A percentile compares a stretch with the other conserved stretches of the same genome.
phyloP scores from a whole-genome alignment of 2,113 vertebrate genomes.

The Phasianus colchicus region DNA sequence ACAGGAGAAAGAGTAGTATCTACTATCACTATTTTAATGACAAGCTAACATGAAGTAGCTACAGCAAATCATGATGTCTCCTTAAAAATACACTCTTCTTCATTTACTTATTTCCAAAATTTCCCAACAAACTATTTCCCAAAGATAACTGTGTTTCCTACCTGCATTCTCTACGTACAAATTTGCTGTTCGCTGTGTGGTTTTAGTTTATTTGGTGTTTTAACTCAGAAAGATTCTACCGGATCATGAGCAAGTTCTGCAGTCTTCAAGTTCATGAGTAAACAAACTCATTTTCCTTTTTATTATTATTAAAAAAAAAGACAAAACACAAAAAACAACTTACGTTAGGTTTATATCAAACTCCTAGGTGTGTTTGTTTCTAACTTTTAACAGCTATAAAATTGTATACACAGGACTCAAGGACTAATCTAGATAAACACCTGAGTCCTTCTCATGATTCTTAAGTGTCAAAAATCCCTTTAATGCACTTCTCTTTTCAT shows the following conservation, averaged over 20 bases:
- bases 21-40: not conserved
- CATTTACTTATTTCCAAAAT: not conserved
- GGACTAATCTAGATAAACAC: not conserved
- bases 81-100: not conserved
- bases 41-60: not conserved
- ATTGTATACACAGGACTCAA: not conserved
- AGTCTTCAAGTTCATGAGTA: not conserved
- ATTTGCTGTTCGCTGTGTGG: fast-evolving
- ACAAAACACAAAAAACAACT: too few relatives aligned
- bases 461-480: conserved; percentile 12
- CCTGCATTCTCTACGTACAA: not conserved
- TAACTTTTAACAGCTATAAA: not conserved
- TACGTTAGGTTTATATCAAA: not conserved
- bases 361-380: not conserved
- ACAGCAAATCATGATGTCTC: not conserved
- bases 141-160: not conserved
- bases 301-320: not conserved
- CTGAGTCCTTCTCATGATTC: not conserved
- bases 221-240: not conserved
- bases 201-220: not conserved
- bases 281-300: too few relatives aligned
- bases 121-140: not conserved
- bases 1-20: not conserved
- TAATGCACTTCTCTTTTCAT: not conserved
- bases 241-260: not conserved